Base-by-base conservation (phyloP, 2,113 vertebrate species). In the Columba livia region DNA sequence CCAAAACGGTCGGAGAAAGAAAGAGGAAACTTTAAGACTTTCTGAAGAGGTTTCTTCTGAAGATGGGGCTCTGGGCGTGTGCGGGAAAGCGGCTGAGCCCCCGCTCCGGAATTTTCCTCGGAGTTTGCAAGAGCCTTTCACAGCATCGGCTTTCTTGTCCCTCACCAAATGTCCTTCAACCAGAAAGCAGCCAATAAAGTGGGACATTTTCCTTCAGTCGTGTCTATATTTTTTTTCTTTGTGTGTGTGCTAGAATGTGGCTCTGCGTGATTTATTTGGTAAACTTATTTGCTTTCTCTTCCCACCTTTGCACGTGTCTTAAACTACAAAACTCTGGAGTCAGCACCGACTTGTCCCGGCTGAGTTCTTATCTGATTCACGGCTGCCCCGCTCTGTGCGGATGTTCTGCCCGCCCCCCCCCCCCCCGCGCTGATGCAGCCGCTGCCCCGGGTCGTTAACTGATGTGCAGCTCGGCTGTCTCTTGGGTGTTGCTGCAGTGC, bases 11-110 rank as follows among this genome's bases (percentile, higher is more conserved):
- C 10, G 14, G 51, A 67, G 42, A 23, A 70, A 60, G 53, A 77
- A 80, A 86, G 72, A 42, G 87, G 50, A 54, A 88, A 92, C 73
- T 95, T 79, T 51, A 54, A 26, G 79, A 90, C 71, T 89, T 73
- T 6, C 11, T 61, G 12, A 17, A 7, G n/a, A 57, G 57, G 44
- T 47, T 10, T 19, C 40, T 56, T 42, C 44, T 24, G 90, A 57
- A n/a, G 78, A 19, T 4, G 31, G 11, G n/a, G n/a, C 4, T 80
- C 51, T 53, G 64, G 12, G 77, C 24, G 0, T 8, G 57, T 1
- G 25, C 6, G 61, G 48, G 69, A 15, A 17, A 32, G 66, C 10
- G 25, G 40, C 79, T 84, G 69, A 64, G 58, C 47, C 21, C 23
- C 4, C 7, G 26, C 31, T 48, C 54, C 5, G 12, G 11, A 42